These are phyloP conservation scores for Micromussa lordhowensis DNA, from an alignment of 92 coral and sea anemone genomes.

Conservation along the genomic window DNA sequence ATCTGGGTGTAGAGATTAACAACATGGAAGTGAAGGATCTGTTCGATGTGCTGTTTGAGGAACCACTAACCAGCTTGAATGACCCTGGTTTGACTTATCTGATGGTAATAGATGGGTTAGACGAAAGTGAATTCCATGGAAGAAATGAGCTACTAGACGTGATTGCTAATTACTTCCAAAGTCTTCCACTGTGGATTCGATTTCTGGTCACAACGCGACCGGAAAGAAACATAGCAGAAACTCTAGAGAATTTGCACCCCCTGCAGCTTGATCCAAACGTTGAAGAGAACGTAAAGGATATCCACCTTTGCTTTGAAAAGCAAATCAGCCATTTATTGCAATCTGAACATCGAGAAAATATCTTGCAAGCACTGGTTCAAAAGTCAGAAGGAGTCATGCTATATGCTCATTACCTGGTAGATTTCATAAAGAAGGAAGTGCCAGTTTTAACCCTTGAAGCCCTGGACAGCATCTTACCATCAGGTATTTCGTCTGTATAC, in stretches of 20 bases:
- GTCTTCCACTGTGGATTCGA: constrained; percentile 59
- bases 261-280: constrained; percentile 32
- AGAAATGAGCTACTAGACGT: constrained; percentile 47
- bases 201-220: constrained; percentile 67
- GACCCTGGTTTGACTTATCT: constrained; percentile 23
- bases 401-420: too few relatives aligned
- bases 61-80: constrained; percentile 32
- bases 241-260: constrained; percentile 18
- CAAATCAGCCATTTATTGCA: too few relatives aligned
- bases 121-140: constrained; percentile 62
- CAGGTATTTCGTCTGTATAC: too few relatives aligned
- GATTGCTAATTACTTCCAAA: constrained; percentile 36
- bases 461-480: too few relatives aligned
- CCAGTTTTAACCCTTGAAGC: too few relatives aligned
- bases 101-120: constrained; percentile 59
- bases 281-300: constrained; percentile 51
- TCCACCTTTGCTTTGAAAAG: constrained; percentile 22
- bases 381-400: too few relatives aligned
- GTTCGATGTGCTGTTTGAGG: constrained; percentile 53
- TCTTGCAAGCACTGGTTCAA: too few relatives aligned
- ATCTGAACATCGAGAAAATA: too few relatives aligned
- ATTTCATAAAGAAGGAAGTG: too few relatives aligned
- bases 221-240: constrained; percentile 26
- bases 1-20: constrained; percentile 28
- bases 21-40: constrained; percentile 40